phyloP scores from a whole-genome alignment of 2,888 invertebrate genomes.

The Nomada lathburiana region DNA sequence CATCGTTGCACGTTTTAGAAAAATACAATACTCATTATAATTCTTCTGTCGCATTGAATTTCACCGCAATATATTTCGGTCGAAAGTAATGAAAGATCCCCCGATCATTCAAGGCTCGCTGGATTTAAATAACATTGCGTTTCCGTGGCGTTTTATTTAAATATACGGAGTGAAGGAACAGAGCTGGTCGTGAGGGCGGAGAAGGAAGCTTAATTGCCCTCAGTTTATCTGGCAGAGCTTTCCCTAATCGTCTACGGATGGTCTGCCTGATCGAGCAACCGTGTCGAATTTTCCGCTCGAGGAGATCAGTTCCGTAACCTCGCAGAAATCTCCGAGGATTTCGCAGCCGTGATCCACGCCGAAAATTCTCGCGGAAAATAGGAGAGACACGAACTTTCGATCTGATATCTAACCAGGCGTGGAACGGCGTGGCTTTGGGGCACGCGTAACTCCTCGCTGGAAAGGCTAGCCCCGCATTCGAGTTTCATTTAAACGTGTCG shows the following conservation, averaged over 20 bases:
- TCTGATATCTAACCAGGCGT: conserved; percentile 71
- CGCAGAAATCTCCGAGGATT: conserved; percentile 72
- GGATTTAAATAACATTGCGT: background rate
- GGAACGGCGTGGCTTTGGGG: conserved; percentile 54
- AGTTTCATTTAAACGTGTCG: conserved; percentile 64
- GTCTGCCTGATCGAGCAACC: conserved; percentile 73
- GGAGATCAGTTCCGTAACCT: conserved; percentile 59
- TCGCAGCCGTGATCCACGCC: conserved; percentile 62
- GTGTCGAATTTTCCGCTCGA: conserved; percentile 74
- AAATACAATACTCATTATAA: too few species aligned
- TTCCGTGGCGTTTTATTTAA: conserved; percentile 35
- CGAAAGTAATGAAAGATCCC: too few species aligned
- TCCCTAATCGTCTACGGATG: conserved; percentile 72
- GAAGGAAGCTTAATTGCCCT: conserved; percentile 66
- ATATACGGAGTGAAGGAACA: conserved; percentile 7
- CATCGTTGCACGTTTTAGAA: too few species aligned
- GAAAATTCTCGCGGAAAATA: conserved; percentile 74
- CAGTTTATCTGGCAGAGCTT: conserved; percentile 68
- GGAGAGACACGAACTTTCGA: conserved; percentile 73
- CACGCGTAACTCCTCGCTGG: conserved; percentile 54
- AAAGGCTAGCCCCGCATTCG: conserved; percentile 35
- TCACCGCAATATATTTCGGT: too few species aligned
- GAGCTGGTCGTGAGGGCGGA: background rate
- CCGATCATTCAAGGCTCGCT: too few species aligned
- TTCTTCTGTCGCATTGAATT: too few species aligned